Base-by-base conservation (phyloP, 2,888 invertebrate genomes). In the Xanthia icteritia region DNA sequence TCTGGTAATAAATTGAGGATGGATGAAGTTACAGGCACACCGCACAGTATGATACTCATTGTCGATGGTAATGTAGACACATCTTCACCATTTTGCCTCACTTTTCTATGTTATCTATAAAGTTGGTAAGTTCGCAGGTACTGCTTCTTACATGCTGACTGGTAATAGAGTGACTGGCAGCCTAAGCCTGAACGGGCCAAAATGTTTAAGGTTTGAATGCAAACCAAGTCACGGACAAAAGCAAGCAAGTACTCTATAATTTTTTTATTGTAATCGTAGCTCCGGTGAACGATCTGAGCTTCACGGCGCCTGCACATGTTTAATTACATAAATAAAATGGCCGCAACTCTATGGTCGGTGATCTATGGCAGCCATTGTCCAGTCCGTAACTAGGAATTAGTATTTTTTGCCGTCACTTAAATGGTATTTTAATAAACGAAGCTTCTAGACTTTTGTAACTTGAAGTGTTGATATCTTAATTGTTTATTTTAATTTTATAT, bases 271-370 rank as follows among this genome's bases (percentile, higher is more conserved):
- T 76, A 84, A 88, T 87, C 77, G 84, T 91, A 91, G 90, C 91
- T 66, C 72, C 84, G 88, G 85, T 88, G 86, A 91, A 91, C 87
- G 91, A 90, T 91, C 93, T 91, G 74, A 70, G 83, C 87, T 92
- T 94, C 95, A 95, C 95, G 95, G 93, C 78, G 86, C 77, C 81
- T 93, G 95, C 89, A 87, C 94, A 92, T 86, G 85, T 87, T 92
- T 94, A 94, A 95, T 95, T 95, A 93, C 92, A 90, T 85, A 91
- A 90, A 89, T 90, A 88, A 86, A 84, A 86, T 84, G 84, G 82
- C 87, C 85, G 86, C 65, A 61, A 36, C 61, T 81, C 81, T 75
- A 65, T 81, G 76, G 54, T 63, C 70, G 70, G 94, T 94, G 94
- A 93, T 89, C 90, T 95, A 95, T 95, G 95, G 89, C 82, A 84